Conservation (phyloP, 1,140 invertebrate genomes). For the Scaptomyza hsui region DNA sequence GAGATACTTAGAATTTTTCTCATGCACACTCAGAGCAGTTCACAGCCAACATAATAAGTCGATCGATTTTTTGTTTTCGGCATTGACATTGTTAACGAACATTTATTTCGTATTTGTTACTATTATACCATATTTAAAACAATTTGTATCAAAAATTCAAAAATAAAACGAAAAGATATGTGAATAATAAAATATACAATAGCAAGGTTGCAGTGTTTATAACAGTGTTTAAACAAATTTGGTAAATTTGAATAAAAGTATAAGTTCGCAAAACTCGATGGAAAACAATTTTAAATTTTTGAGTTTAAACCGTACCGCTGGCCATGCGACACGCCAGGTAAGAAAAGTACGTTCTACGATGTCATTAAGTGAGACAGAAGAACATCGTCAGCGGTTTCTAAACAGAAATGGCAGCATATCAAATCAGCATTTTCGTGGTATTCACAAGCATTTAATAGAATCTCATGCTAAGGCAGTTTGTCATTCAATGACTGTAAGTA, state of each 20-base stretch:
- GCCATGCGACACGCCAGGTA: conserved; percentile 34
- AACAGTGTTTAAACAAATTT: neutral
- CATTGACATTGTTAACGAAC: conserved; percentile 41
- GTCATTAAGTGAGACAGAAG: conserved; percentile 57
- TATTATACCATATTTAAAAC: neutral
- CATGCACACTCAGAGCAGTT: conserved; percentile 66
- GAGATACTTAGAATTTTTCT: conserved; percentile 51
- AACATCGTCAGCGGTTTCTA: conserved; percentile 63
- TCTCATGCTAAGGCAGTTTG: conserved; percentile 88
- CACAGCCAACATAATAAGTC: conserved; percentile 73
- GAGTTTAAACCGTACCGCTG: conserved; percentile 61
- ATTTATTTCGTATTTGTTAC: neutral
- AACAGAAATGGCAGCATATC: conserved; percentile 81
- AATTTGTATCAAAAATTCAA: neutral
- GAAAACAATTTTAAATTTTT: conserved; percentile 59
- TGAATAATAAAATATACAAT: neutral
- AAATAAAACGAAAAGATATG: neutral
- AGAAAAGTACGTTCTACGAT: conserved; percentile 61
- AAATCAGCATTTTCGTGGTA: conserved; percentile 87
- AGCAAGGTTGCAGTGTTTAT: neutral
- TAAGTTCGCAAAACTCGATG: conserved; percentile 40
- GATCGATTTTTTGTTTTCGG: conserved; percentile 39
- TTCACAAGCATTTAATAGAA: conserved; percentile 90
- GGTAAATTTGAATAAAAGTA: conserved; percentile 12
- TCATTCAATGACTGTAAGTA: conserved; percentile 91